Percentiles rank a stretch among this genome's conserved stretches.
Conservation (phyloP, 2,113 vertebrate species). For the Aspidoscelis tigris region DNA sequence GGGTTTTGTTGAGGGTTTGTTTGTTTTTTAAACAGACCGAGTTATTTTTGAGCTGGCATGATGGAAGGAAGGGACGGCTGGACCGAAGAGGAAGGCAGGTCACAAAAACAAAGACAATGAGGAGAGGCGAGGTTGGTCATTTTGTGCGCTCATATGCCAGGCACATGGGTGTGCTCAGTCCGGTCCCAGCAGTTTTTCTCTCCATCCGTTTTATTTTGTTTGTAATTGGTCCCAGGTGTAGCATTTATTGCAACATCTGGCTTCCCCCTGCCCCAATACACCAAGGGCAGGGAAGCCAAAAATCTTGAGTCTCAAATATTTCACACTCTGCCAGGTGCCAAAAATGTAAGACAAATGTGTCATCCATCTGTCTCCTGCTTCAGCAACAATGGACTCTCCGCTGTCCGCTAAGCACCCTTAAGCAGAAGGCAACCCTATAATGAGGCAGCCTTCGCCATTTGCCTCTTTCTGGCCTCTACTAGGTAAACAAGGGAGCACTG, state of each 20-base stretch:
- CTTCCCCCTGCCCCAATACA: conserved; percentile 44
- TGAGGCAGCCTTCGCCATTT: not conserved
- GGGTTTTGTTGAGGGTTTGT: no score
- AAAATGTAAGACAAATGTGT: conserved; percentile 72
- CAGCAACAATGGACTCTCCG: conserved; percentile 40
- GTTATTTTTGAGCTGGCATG: not conserved
- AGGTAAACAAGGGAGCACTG: not conserved
- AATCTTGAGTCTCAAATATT: conserved; percentile 74
- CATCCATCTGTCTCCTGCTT: conserved; percentile 71
- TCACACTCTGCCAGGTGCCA: conserved; percentile 71
- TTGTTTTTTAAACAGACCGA: conserved; percentile 2
- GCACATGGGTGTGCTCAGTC: conserved; percentile 53
- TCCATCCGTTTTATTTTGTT: conserved; percentile 34
- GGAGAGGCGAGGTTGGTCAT: conserved; percentile 16
- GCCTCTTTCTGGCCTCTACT: accelerated
- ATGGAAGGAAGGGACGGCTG: not conserved
- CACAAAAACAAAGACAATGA: not conserved
- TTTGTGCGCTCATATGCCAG: not conserved
- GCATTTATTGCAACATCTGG: conserved; percentile 73
- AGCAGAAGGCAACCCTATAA: conserved; percentile 33
- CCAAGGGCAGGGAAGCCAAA: conserved; percentile 71
- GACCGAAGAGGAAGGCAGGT: accelerated
- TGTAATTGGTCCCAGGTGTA: conserved; percentile 72
- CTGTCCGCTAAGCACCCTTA: conserved; percentile 40
- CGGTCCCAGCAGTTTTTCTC: conserved; percentile 57